A percentile compares a stretch with the other conserved stretches of the same genome.
phyloP scores from a whole-genome alignment of 2,113 vertebrate species.

The Lethenteron camtschaticum region DNA sequence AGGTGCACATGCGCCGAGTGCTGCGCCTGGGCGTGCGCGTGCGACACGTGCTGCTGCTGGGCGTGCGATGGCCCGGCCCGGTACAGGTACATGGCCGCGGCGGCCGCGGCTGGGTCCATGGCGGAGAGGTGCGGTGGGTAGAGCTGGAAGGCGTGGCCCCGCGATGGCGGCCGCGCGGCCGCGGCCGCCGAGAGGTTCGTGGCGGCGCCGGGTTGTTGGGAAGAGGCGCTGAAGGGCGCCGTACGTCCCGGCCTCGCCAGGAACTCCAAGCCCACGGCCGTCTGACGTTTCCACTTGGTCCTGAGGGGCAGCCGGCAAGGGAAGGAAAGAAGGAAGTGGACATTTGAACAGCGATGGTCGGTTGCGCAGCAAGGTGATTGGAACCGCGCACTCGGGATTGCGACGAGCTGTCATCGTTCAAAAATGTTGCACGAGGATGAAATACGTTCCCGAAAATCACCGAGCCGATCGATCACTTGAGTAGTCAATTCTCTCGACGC shows the following conservation, averaged over 20 bases:
- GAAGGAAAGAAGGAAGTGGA: no score
- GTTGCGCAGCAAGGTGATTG: no score
- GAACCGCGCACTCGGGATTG: no score
- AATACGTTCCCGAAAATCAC: no score
- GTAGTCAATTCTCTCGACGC: no score
- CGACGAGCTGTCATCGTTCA: no score
- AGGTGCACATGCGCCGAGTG: no score
- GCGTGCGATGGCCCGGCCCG: slow-evolving; percentile 61
- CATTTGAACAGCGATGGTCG: no score
- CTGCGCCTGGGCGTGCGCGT: no score
- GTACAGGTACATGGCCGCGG: slow-evolving; percentile 77
- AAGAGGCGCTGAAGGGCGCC: slow-evolving; percentile 91
- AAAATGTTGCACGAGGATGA: no score
- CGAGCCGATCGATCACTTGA: no score
- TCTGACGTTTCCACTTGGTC: slow-evolving; percentile 96
- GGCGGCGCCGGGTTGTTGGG: slow-evolving; percentile 80
- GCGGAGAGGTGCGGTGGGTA: slow-evolving; percentile 88
- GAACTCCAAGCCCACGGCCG: slow-evolving; percentile 76
- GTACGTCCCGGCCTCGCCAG: slow-evolving; percentile 89
- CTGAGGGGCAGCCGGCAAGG: slow-evolving; percentile 17
- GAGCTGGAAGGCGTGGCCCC: slow-evolving; percentile 51
- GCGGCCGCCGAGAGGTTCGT: slow-evolving; percentile 85
- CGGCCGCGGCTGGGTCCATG: slow-evolving; percentile 38
- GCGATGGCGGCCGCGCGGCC: slow-evolving; percentile 39
- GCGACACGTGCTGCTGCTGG: slow-evolving; percentile 24